Evolutionary conservation across 2,888 invertebrate genomes (phyloP).

Genomic region (Ochropleura leucogaster): DNA sequence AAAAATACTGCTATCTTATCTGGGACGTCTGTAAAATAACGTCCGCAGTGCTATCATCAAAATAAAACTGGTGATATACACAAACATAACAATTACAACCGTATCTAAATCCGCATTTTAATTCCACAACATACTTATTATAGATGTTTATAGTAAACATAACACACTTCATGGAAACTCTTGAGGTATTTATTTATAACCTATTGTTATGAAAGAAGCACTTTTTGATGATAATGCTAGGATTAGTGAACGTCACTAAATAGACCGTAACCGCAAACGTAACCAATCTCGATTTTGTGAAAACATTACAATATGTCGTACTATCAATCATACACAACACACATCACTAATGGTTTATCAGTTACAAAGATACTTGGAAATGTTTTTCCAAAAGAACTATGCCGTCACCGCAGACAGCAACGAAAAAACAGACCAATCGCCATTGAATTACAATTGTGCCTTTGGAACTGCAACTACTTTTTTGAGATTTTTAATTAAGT

Average conservation of each 20-base stretch:
- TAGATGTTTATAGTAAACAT: constrained; percentile 19
- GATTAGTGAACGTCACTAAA: not conserved
- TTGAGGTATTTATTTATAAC: not conserved
- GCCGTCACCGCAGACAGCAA: not conserved
- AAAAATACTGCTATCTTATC: constrained; percentile 49
- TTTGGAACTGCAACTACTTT: not conserved
- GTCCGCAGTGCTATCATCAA: constrained; percentile 42
- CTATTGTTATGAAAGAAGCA: not conserved
- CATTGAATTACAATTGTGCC: not conserved
- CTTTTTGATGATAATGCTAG: not conserved
- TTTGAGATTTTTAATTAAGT: not conserved
- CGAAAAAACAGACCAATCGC: not conserved
- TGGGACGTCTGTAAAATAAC: constrained; percentile 22
- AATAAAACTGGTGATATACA: constrained; percentile 28
- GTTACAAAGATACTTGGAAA: constrained; percentile 7
- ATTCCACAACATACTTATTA: constrained; percentile 2
- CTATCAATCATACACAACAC: constrained; percentile 22
- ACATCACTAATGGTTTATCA: constrained; percentile 14
- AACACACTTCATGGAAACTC: constrained; percentile 5
- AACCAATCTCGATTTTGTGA: not conserved
- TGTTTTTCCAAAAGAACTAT: constrained; percentile 11
- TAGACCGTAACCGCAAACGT: not conserved
- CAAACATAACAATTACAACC: constrained; percentile 9
- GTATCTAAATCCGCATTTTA: constrained; percentile 25
- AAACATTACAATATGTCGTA: constrained; percentile 18